Conservation (phyloP, 1,140 invertebrate species). For the Platorchestia sp. region DNA sequence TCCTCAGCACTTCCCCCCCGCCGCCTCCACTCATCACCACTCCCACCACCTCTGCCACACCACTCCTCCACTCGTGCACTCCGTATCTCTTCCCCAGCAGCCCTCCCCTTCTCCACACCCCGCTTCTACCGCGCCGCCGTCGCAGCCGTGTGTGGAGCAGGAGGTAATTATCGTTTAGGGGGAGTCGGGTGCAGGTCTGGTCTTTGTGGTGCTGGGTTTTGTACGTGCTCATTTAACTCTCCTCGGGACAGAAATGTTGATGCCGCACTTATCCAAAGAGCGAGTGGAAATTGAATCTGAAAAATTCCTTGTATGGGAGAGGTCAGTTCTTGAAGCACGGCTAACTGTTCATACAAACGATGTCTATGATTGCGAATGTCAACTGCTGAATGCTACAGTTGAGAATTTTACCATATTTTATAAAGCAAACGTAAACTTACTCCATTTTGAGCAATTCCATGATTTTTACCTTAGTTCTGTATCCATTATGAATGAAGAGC, state of each 20-base stretch:
- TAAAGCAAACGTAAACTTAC: not conserved
- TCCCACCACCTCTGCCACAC: not conserved
- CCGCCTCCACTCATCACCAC: not conserved
- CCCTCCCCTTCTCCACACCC: not conserved
- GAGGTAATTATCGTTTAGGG: conserved; percentile 35
- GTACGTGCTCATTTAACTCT: not conserved
- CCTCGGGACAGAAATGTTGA: not conserved
- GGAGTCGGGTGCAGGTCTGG: not conserved
- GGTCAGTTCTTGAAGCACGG: not conserved
- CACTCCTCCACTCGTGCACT: conserved; percentile 37
- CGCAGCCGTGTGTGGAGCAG: conserved; percentile 35
- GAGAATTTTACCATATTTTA: not conserved
- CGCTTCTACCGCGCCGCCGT: not conserved
- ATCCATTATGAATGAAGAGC: not conserved
- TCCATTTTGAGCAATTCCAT: not conserved
- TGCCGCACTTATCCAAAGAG: not conserved
- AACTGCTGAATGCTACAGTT: not conserved
- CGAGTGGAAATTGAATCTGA: not conserved
- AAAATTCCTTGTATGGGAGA: not conserved
- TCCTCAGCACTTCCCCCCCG: not conserved
- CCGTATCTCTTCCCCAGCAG: not conserved
- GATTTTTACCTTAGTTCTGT: not conserved
- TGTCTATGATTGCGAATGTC: too few relatives aligned
- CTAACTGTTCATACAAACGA: too few relatives aligned
- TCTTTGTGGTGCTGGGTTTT: not conserved